A percentile compares a stretch with the other conserved stretches of the same genome.
These are phyloP conservation scores for Platycheirus rosarum DNA, from an alignment of 2,888 invertebrate genomes.

Conservation along the genomic window DNA sequence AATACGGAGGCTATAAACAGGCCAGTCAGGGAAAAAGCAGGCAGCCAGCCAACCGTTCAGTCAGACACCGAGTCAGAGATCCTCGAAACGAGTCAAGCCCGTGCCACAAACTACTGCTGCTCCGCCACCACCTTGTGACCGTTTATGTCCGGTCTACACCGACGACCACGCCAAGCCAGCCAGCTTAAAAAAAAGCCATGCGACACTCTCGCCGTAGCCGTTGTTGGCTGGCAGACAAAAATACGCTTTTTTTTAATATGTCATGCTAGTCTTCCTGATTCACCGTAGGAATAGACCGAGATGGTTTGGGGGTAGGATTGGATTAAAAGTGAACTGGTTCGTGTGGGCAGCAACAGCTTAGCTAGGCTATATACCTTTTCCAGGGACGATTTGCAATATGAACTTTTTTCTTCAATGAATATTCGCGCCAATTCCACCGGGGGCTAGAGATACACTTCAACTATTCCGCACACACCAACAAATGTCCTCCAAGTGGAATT, in stretches of 20 bases:
- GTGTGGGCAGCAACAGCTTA: slow-evolving; percentile 48
- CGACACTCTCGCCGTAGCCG: slow-evolving; percentile 29
- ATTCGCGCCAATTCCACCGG: slow-evolving; percentile 59
- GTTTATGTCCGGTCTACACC: slow-evolving; percentile 68
- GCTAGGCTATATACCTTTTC: slow-evolving; percentile 36
- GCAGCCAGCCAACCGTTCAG: slow-evolving; percentile 56
- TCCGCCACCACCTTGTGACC: slow-evolving; percentile 61
- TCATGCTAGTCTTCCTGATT: slow-evolving; percentile 60
- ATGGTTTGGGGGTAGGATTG: background rate
- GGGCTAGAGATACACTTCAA: slow-evolving; percentile 25
- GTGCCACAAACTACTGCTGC: slow-evolving; percentile 60
- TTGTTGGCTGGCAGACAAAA: slow-evolving; percentile 35
- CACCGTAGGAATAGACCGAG: background rate
- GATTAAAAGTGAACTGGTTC: slow-evolving; percentile 37
- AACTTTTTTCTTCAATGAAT: slow-evolving; percentile 63
- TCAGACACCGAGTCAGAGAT: slow-evolving; percentile 60
- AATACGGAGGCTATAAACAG: slow-evolving; percentile 53
- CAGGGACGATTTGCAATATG: slow-evolving; percentile 54
- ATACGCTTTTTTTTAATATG: slow-evolving; percentile 22
- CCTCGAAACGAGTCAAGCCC: slow-evolving; percentile 62
- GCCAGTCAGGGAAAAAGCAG: slow-evolving; percentile 39
- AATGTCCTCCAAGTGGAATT: slow-evolving; percentile 47
- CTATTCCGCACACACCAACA: background rate
- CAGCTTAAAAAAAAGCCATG: slow-evolving; percentile 35
- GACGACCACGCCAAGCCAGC: slow-evolving; percentile 54